Evolutionary conservation across 2,113 vertebrate species (phyloP).

Genomic region (Microcebus ravelobensis): DNA sequence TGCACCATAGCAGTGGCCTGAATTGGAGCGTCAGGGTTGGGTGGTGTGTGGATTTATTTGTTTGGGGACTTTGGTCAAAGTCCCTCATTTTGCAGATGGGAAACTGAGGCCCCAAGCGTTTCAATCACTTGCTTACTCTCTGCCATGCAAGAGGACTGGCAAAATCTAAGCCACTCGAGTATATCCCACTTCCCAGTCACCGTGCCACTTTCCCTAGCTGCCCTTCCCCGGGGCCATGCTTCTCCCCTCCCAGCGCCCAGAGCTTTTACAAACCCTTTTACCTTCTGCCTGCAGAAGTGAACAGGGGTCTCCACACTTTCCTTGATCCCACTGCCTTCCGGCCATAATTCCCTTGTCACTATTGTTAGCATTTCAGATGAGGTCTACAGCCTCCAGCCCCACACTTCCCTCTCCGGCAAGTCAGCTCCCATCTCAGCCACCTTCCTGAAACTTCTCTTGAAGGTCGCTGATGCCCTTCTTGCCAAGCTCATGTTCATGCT

Average conservation of each 20-base stretch:
- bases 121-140: not conserved
- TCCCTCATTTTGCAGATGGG: not conserved
- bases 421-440: not conserved
- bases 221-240: not conserved
- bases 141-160: not conserved
- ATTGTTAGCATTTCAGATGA: not conserved
- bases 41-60: not conserved
- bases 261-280: not conserved
- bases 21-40: not conserved
- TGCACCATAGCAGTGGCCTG: not conserved
- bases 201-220: accelerated
- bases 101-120: not conserved
- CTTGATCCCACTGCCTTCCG: not conserved
- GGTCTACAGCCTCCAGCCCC: not conserved
- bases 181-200: not conserved
- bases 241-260: not conserved
- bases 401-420: not conserved
- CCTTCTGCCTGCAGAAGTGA: not conserved
- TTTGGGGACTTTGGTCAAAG: not conserved
- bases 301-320: not conserved
- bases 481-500: not conserved
- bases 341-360: not conserved
- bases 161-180: too few relatives aligned
- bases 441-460: not conserved
- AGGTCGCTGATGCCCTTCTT: not conserved